Conservation (phyloP, 2,888 invertebrate genomes). For the Oxyteleia sp. region DNA sequence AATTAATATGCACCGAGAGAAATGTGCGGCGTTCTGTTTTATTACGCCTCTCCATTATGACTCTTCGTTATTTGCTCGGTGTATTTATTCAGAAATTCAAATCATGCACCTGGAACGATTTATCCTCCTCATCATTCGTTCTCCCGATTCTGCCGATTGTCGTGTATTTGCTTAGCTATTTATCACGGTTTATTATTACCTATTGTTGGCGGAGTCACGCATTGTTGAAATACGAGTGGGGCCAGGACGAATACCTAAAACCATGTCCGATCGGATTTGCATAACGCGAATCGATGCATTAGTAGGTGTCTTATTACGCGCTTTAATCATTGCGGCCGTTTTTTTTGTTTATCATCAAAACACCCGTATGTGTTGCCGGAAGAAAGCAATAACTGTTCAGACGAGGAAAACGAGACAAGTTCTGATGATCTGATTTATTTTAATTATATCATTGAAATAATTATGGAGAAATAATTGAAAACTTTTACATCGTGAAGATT, state of each 20-base stretch:
- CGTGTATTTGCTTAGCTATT: constrained; percentile 86
- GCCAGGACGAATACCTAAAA: constrained; percentile 84
- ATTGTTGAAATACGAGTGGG: constrained; percentile 83
- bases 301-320: constrained; percentile 84
- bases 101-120: constrained; percentile 82
- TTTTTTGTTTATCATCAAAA: constrained; percentile 18
- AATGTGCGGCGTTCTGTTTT: constrained; percentile 21
- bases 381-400: neutral
- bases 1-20: constrained; percentile 42
- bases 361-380: neutral
- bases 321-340: constrained; percentile 80
- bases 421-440: too few species aligned
- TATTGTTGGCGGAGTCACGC: constrained; percentile 85
- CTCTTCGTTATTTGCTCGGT: constrained; percentile 80
- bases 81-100: constrained; percentile 83
- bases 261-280: constrained; percentile 87
- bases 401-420: too few species aligned
- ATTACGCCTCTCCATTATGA: constrained; percentile 67
- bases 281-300: constrained; percentile 78
- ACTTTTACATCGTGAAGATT: too few species aligned
- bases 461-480: too few species aligned
- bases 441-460: too few species aligned
- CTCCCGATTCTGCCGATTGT: constrained; percentile 80
- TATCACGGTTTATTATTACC: constrained; percentile 88
- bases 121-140: constrained; percentile 70